phyloP scores from a whole-genome alignment of 2,797 vertebrate genomes.

The Carcharodon carcharias region DNA sequence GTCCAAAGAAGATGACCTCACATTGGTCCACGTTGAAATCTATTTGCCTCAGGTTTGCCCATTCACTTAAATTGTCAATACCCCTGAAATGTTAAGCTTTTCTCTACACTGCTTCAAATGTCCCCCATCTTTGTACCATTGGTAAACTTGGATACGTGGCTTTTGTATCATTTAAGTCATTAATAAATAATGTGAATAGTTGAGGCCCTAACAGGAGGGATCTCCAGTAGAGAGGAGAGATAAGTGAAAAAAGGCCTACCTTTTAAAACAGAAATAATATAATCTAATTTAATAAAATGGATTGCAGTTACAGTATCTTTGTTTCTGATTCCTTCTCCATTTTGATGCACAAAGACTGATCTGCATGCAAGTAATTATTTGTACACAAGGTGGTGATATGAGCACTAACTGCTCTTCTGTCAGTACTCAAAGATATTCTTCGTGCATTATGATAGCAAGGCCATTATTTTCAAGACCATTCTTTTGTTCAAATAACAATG shows the following conservation, averaged over 20 bases:
- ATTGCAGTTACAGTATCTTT: neutral
- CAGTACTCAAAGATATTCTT: slow-evolving; percentile 1
- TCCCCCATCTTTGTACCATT: neutral
- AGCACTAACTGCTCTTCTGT: slow-evolving; percentile 49
- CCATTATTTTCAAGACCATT: slow-evolving; percentile 18
- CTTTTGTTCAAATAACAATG: slow-evolving; percentile 8
- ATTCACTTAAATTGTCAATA: neutral
- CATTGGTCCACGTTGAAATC: neutral
- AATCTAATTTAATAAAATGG: neutral
- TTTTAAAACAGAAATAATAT: neutral
- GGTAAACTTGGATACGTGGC: neutral
- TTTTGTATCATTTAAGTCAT: neutral
- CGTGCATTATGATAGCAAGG: slow-evolving; percentile 2
- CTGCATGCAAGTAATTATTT: slow-evolving; percentile 64
- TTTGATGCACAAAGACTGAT: slow-evolving; percentile 6
- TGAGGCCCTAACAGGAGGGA: neutral
- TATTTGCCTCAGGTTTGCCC: neutral
- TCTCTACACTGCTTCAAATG: neutral
- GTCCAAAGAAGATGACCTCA: neutral
- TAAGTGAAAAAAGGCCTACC: neutral
- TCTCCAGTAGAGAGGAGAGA: neutral
- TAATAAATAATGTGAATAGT: neutral
- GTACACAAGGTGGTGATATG: slow-evolving; percentile 77
- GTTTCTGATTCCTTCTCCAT: neutral
- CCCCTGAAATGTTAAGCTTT: neutral